phyloP scores from a whole-genome alignment of 2,113 vertebrate genomes.

The Scomber japonicus region DNA sequence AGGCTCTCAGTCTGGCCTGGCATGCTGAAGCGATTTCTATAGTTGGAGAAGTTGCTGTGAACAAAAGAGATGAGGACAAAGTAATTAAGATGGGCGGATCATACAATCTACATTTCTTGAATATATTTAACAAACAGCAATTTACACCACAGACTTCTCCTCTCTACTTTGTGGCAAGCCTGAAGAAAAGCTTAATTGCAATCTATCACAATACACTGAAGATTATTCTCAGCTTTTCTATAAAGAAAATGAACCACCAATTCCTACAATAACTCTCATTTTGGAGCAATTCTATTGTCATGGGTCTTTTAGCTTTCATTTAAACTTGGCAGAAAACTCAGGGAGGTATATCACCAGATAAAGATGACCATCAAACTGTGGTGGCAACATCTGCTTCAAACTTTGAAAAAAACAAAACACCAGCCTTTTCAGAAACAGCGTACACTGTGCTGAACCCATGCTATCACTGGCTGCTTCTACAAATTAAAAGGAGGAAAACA shows the following conservation, averaged over 20 bases:
- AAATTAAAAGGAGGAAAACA: slow-evolving; percentile 69
- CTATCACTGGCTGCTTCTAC: slow-evolving; percentile 34
- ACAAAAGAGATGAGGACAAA: slow-evolving; percentile 69
- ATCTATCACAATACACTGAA: slow-evolving; percentile 1
- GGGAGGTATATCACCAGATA: slow-evolving; percentile 8
- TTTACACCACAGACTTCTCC: slow-evolving; percentile 59
- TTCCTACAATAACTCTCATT: slow-evolving; percentile 20
- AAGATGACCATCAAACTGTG: slow-evolving; percentile 39
- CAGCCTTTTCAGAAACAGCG: slow-evolving; percentile 25
- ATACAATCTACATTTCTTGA: slow-evolving; percentile 61
- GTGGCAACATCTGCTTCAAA: slow-evolving; percentile 39
- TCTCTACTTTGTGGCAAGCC: slow-evolving; percentile 67
- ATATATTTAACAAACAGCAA: slow-evolving; percentile 59
- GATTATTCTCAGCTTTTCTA: slow-evolving; percentile 39
- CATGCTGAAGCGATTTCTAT: slow-evolving; percentile 90
- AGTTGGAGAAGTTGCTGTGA: slow-evolving; percentile 91
- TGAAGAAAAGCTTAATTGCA: slow-evolving; percentile 7
- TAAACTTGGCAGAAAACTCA: slow-evolving; percentile 1
- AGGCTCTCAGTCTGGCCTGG: slow-evolving; percentile 85
- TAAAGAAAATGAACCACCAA: slow-evolving; percentile 30
- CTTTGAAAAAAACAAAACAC: background rate
- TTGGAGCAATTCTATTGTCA: slow-evolving; percentile 33
- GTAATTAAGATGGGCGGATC: slow-evolving; percentile 64
- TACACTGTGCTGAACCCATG: slow-evolving; percentile 23
- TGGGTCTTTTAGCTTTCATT: slow-evolving; percentile 14